Percentiles rank a stretch among this genome's conserved stretches.
Evolutionary conservation across 2,888 invertebrate species (phyloP).

Genomic region (Andrena marginata): DNA sequence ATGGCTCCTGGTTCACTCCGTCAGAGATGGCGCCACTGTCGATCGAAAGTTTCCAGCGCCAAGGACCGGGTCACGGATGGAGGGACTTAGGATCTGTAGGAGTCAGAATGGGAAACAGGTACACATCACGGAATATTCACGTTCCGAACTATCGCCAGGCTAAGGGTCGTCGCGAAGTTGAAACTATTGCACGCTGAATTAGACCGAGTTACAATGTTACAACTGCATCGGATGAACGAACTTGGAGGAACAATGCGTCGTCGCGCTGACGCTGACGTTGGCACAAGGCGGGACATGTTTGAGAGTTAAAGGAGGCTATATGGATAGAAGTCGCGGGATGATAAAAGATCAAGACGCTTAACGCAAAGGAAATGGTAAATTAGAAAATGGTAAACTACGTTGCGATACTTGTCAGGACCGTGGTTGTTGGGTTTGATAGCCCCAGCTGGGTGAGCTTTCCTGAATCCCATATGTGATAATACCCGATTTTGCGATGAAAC

Average conservation of each 20-base stretch:
- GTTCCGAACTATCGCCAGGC: constrained; percentile 29
- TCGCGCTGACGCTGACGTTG: constrained; percentile 15
- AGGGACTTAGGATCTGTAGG: constrained; percentile 23
- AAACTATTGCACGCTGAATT: constrained; percentile 17
- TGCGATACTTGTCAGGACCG: not conserved
- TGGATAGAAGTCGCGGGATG: not conserved
- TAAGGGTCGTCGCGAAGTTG: constrained; percentile 11
- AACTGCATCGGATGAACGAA: constrained; percentile 34
- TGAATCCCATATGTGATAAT: not conserved
- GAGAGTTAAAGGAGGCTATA: not conserved
- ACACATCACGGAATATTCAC: constrained; percentile 47
- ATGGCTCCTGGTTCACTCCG: not conserved
- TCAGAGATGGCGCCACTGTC: not conserved
- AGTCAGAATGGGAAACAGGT: constrained; percentile 48
- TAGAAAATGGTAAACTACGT: not conserved
- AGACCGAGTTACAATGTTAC: constrained; percentile 12
- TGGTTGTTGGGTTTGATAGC: not conserved
- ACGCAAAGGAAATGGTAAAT: not conserved
- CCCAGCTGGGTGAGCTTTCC: not conserved
- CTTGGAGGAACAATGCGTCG: constrained; percentile 24
- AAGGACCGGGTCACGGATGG: constrained; percentile 10
- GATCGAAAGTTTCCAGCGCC: not conserved
- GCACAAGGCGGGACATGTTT: not conserved
- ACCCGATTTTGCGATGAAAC: not conserved
- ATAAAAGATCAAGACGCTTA: constrained; percentile 23